A percentile compares a stretch with the other conserved stretches of the same genome.
These are phyloP conservation scores for Eurystomus gularis DNA, from an alignment of 2,113 vertebrate species.

Conservation along the genomic window DNA sequence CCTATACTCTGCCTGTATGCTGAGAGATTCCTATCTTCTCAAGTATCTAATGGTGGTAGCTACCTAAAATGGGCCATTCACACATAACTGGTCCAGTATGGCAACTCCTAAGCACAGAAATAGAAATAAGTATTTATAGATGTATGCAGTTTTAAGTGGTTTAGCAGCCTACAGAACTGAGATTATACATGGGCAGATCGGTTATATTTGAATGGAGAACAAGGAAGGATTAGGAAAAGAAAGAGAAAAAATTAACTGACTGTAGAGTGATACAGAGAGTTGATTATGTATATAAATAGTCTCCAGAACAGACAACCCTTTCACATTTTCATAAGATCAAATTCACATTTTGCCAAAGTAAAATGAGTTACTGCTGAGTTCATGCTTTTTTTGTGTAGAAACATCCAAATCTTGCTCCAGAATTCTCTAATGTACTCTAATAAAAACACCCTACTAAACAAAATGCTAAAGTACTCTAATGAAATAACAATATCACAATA, in stretches of 20 bases:
- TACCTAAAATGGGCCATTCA: not conserved
- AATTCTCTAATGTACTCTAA: not conserved
- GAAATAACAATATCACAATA: not conserved
- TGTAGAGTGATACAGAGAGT: not conserved
- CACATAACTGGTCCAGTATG: not conserved
- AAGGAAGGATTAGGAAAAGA: not conserved
- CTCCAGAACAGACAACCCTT: not conserved
- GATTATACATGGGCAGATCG: not conserved
- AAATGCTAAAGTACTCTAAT: not conserved
- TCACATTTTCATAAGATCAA: not conserved
- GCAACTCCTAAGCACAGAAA: not conserved
- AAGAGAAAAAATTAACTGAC: not conserved
- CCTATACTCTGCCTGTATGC: not conserved
- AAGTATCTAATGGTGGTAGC: not conserved
- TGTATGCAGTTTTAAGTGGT: not conserved
- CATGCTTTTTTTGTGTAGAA: not conserved
- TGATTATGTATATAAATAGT: conserved; percentile 23
- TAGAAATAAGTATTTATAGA: conserved; percentile 27
- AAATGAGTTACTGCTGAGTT: not conserved
- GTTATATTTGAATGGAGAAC: not conserved
- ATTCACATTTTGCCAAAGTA: not conserved
- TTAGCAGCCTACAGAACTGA: not conserved
- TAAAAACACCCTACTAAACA: not conserved
- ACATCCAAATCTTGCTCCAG: not conserved
- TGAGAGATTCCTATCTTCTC: not conserved